Evolutionary conservation across 2,888 invertebrate genomes (phyloP).

Genomic region (Serrognathus titanus): DNA sequence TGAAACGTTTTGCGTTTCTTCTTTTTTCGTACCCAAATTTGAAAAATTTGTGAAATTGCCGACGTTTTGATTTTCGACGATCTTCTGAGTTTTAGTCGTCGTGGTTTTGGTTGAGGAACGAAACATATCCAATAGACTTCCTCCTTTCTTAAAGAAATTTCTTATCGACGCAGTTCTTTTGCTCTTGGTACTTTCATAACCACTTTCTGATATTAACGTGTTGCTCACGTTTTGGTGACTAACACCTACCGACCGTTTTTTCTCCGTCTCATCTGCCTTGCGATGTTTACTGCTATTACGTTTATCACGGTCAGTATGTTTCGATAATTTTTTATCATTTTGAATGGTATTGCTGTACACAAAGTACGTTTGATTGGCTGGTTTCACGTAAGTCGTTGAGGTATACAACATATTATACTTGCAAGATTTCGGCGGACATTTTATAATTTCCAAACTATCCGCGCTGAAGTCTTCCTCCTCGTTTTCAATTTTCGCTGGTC

Average conservation of each 20-base stretch:
- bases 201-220: constrained; percentile 24
- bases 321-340: not conserved
- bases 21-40: constrained; percentile 6
- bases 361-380: constrained; percentile 7
- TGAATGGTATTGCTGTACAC: constrained; percentile 15
- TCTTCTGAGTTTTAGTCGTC: not conserved
- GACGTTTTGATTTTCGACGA: not conserved
- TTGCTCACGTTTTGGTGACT: constrained; percentile 9
- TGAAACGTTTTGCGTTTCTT: not conserved
- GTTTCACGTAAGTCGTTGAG: not conserved
- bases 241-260: not conserved
- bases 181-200: constrained; percentile 26
- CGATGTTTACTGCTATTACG: not conserved
- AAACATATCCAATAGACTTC: constrained; percentile 24
- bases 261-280: not conserved
- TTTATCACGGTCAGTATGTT: not conserved
- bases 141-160: constrained; percentile 26
- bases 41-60: constrained; percentile 11
- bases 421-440: not conserved
- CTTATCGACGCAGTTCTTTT: constrained; percentile 17
- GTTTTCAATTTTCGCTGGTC: not conserved
- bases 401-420: not conserved
- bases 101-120: constrained; percentile 3
- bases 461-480: constrained; percentile 19
- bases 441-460: constrained; percentile 13